Conservation (phyloP, 2,797 vertebrate genomes). For the Cichlasoma orientale region DNA sequence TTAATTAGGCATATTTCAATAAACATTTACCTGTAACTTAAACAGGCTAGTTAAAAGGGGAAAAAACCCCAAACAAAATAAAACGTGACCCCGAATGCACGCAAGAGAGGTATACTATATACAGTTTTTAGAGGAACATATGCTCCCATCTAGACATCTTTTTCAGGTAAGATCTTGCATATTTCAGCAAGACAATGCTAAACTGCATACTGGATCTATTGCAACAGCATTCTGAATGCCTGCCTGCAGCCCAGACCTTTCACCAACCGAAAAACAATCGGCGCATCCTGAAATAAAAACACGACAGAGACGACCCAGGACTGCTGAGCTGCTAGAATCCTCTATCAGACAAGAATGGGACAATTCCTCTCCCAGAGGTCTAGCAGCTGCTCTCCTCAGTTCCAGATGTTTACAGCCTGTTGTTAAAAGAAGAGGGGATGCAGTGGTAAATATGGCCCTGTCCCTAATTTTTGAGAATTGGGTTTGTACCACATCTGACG, state of each 20-base stretch:
- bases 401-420: neutral
- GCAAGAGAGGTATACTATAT: neutral
- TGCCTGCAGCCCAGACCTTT: neutral
- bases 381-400: neutral
- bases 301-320: neutral
- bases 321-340: neutral
- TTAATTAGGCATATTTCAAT: too few species aligned
- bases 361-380: neutral
- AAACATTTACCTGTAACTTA: too few species aligned
- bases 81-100: too few species aligned
- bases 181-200: neutral
- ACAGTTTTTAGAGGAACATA: neutral
- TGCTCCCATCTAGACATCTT: neutral
- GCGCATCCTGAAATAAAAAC: neutral
- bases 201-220: neutral
- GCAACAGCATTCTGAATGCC: neutral
- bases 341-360: neutral
- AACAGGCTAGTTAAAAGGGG: too few species aligned
- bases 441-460: neutral
- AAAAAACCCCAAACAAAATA: too few species aligned
- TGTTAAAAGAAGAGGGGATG: neutral
- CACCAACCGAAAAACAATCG: neutral
- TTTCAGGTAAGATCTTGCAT: neutral
- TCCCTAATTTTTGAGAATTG: neutral
- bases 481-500: neutral